phyloP scores from a whole-genome alignment of 2,888 invertebrate genomes.

The Laothoe populi region DNA sequence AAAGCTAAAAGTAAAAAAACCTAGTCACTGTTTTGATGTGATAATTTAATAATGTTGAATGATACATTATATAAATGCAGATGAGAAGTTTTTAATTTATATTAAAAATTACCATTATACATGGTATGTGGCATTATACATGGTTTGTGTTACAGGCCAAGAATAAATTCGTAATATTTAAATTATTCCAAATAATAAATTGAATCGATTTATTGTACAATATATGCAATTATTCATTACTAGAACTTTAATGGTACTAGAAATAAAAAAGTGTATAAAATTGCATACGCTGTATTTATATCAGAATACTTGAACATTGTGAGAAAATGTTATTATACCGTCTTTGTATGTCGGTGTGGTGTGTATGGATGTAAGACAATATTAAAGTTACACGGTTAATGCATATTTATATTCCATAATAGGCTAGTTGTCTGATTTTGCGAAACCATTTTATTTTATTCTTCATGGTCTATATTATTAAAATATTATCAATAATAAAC shows the following conservation, averaged over 20 bases:
- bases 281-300: background rate
- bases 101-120: no score
- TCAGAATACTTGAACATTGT: background rate
- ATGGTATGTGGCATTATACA: no score
- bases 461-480: no score
- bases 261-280: background rate
- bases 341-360: background rate
- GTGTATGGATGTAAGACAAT: conserved; percentile 19
- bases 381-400: background rate
- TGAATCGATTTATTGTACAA: background rate
- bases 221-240: background rate
- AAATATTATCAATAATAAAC: no score
- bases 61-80: background rate
- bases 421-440: no score
- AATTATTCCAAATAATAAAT: background rate
- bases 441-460: no score
- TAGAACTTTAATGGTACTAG: background rate
- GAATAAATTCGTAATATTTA: background rate
- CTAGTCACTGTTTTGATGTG: conserved; percentile 24
- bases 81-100: background rate
- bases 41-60: background rate
- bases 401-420: conserved; percentile 14
- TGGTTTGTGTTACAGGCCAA: background rate
- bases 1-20: conserved; percentile 16
- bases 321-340: background rate